Base-by-base conservation (phyloP, 2,888 invertebrate genomes). In the Lasioglossum villosulum region DNA sequence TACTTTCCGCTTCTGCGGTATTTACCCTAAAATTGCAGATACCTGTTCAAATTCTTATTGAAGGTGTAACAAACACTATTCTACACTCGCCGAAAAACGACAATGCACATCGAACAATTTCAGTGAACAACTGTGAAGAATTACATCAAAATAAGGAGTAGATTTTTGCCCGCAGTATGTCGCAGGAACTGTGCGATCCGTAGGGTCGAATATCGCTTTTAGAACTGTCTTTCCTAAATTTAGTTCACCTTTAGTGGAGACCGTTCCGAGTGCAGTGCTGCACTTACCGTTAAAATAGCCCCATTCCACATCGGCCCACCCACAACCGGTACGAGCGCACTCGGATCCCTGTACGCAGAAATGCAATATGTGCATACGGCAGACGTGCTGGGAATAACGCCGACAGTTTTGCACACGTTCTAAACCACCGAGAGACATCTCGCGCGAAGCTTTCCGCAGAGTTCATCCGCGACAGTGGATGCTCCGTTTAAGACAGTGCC, bases 321-420 rank as follows among this genome's bases (percentile, higher is more conserved):
- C 70, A 42, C 74, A 70, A 42, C 70, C 86, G 63, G 78, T 52
- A 70, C 37, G 23, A 75, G 71, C 78, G 56, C 52, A 48, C 84
- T 78, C 45, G 71, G 75, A 73, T 63, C 74, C 72, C 70, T 2
- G 16, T 63, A 71, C 79, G 86, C 84, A 90, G 88, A 90, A 90
- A 89, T 89, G 92, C 90, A 91, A 91, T 92, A 91, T 88, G 89
- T 85, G 88, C 87, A 88, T 82, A 82, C 75, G 85, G 87, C 83
- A 86, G 87, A 87, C 87, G 89, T 90, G 89, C 82, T 83, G 75
- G 66, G 90, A 89, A 91, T 91, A 83, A 90, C 87, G 73, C 14
- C 75, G 80, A 23, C 37, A 72, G 56, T 77, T 63, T 48, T 68
- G 34, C 78, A 48, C 79, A 75, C 68, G 48, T 34, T 48, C 45